Evolutionary conservation across 2,113 vertebrate species (phyloP).

Genomic region (Leucoraja erinaceus): DNA sequence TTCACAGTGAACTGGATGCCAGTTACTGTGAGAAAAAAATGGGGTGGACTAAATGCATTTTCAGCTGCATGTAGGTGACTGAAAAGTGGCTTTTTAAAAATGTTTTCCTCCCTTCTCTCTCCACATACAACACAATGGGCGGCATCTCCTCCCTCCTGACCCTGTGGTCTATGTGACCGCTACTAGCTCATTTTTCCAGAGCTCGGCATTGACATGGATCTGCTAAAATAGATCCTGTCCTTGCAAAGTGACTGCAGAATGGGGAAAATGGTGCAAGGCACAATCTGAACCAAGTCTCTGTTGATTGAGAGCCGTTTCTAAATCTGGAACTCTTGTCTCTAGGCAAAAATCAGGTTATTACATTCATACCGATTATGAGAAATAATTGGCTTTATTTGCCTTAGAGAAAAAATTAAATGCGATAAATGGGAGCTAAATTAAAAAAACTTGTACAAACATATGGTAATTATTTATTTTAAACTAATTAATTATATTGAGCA

Average conservation of each 20-base stretch:
- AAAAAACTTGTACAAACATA: background rate
- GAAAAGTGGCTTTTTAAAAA: background rate
- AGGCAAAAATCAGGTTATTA: background rate
- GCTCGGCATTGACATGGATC: background rate
- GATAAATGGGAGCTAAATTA: background rate
- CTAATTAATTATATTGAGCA: constrained; percentile 1
- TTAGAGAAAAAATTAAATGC: background rate
- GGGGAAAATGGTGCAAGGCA: background rate
- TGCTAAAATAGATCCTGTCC: background rate
- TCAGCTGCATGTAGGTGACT: background rate
- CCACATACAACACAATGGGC: background rate
- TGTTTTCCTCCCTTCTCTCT: background rate
- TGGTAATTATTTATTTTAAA: background rate
- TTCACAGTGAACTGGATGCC: background rate
- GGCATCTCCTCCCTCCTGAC: background rate
- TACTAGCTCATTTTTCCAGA: background rate
- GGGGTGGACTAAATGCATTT: background rate
- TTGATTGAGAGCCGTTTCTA: background rate
- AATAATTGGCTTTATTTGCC: background rate
- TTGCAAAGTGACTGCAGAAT: background rate
- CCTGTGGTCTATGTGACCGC: background rate
- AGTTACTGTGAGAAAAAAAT: background rate
- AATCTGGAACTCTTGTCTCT: background rate
- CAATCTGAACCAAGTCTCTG: background rate
- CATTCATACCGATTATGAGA: background rate